phyloP scores from a whole-genome alignment of 2,113 vertebrate genomes.

The Calidris pugnax region DNA sequence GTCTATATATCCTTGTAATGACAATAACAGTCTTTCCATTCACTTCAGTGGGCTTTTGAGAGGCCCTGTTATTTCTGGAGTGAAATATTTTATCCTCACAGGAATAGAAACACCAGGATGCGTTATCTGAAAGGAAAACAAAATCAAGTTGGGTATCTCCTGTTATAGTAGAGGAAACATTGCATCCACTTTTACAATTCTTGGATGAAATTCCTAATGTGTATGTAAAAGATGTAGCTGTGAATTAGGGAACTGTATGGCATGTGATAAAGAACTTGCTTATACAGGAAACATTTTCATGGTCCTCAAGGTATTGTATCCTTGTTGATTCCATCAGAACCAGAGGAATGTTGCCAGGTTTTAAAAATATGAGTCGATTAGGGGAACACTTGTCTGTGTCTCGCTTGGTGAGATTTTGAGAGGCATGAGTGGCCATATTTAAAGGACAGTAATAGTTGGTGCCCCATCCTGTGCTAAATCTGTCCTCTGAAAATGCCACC shows the following conservation, averaged over 20 bases:
- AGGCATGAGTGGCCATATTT: fast-evolving
- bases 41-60: background rate
- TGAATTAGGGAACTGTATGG: background rate
- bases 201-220: background rate
- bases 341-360: background rate
- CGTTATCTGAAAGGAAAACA: background rate
- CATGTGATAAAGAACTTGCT: background rate
- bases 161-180: background rate
- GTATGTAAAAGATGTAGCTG: background rate
- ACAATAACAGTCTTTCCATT: background rate
- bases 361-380: background rate
- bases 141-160: background rate
- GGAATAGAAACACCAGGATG: background rate
- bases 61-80: background rate
- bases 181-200: background rate
- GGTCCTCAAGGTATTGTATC: background rate
- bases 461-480: background rate
- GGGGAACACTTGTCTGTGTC: fast-evolving
- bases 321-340: background rate
- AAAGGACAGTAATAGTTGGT: background rate
- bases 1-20: background rate
- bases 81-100: background rate
- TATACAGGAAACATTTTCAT: fast-evolving
- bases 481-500: background rate
- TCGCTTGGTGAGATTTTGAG: background rate